Conservation (phyloP, 1,140 invertebrate genomes). For the Acyrthosiphon pisum region DNA sequence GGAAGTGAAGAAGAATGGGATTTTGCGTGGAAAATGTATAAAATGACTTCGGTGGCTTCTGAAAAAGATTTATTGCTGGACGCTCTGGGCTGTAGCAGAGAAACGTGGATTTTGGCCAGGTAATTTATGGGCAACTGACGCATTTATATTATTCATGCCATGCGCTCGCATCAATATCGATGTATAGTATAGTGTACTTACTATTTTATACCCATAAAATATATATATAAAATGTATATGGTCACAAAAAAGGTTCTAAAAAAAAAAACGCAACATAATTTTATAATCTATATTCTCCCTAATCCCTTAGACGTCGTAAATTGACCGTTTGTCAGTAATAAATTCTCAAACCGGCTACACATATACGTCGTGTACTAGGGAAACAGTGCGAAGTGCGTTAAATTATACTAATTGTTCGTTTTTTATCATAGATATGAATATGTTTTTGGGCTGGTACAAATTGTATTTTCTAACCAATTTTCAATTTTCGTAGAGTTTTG, state of each 20-base stretch:
- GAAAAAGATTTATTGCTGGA: slow-evolving; percentile 78
- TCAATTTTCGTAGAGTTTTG: no score
- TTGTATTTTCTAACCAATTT: no score
- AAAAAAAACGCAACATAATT: not conserved
- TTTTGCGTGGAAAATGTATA: slow-evolving; percentile 80
- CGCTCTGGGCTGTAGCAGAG: slow-evolving; percentile 79
- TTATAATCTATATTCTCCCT: not conserved
- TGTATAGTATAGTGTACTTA: not conserved
- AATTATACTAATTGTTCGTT: not conserved
- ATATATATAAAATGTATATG: not conserved
- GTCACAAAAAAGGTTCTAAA: not conserved
- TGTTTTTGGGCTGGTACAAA: no score
- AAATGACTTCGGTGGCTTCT: slow-evolving; percentile 74
- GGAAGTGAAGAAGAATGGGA: slow-evolving; percentile 85
- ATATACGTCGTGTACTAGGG: no score
- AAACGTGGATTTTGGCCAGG: slow-evolving; percentile 78
- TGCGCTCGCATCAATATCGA: not conserved
- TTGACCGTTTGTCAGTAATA: not conserved
- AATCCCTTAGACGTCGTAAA: not conserved
- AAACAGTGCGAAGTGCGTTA: not conserved
- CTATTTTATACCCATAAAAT: not conserved
- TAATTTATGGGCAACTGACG: slow-evolving; percentile 58
- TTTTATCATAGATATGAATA: not conserved
- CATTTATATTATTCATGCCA: not conserved
- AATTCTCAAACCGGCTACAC: not conserved